Evolutionary conservation across 2,797 vertebrate species (phyloP).

Genomic region (Phoeniculus purpureus): DNA sequence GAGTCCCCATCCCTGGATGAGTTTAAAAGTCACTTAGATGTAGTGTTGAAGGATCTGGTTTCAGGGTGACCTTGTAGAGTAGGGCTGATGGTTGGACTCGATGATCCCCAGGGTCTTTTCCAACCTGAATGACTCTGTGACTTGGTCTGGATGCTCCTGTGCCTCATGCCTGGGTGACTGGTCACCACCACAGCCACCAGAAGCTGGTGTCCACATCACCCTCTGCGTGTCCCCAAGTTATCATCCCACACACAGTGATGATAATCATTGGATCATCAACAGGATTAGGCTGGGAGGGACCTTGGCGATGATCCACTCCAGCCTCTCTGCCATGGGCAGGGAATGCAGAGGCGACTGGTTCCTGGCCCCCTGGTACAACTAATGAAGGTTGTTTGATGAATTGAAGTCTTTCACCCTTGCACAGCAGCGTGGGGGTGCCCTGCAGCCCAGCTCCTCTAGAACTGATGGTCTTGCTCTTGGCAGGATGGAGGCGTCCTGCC

Average conservation of each 20-base stretch:
- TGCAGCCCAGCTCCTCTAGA: neutral
- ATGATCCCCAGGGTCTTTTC: too few species aligned
- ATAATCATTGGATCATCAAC: neutral
- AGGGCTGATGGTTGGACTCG: too few species aligned
- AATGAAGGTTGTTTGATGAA: neutral
- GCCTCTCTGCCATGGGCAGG: too few species aligned
- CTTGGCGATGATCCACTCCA: too few species aligned
- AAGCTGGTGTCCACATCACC: fast-evolving
- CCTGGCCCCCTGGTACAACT: neutral
- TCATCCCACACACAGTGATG: fast-evolving
- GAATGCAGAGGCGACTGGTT: neutral
- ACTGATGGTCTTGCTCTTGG: neutral
- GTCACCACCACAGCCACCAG: neutral
- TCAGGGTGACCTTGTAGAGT: too few species aligned
- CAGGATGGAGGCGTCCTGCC: conserved; percentile 97
- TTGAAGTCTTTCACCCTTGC: neutral
- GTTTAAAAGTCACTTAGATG: too few species aligned
- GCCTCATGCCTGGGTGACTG: neutral
- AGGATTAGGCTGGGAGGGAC: too few species aligned
- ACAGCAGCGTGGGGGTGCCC: neutral
- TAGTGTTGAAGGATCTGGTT: too few species aligned
- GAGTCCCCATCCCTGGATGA: too few species aligned
- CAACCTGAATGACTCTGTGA: too few species aligned
- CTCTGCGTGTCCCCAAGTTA: fast-evolving
- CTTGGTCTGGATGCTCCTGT: neutral